A percentile compares a stretch with the other conserved stretches of the same genome.
Evolutionary conservation across 1,140 invertebrate genomes (phyloP).

Genomic region (Zaprionus tsacasi): DNA sequence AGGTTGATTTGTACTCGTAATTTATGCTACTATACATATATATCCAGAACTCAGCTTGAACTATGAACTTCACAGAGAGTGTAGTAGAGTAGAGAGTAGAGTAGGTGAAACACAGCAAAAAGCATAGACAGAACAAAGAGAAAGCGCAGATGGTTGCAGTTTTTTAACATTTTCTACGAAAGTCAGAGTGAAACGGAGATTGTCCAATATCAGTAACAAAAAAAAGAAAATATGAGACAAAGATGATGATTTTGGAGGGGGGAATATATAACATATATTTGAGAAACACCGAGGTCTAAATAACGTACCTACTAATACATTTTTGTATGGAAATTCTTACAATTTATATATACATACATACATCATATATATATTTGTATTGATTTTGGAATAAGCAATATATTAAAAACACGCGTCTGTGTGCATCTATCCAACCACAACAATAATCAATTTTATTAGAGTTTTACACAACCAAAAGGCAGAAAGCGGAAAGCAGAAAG

Average conservation of each 20-base stretch:
- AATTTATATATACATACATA: constrained; percentile 82
- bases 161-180: constrained; percentile 72
- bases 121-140: not conserved
- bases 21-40: constrained; percentile 54
- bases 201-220: constrained; percentile 71
- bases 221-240: not conserved
- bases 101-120: not conserved
- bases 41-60: constrained; percentile 55
- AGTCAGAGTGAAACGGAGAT: constrained; percentile 68
- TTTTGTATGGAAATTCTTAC: constrained; percentile 84
- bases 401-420: constrained; percentile 70
- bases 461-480: constrained; percentile 66
- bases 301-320: constrained; percentile 82
- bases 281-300: constrained; percentile 83
- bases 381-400: constrained; percentile 83
- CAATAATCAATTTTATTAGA: constrained; percentile 83
- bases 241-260: constrained; percentile 12
- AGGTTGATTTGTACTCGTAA: constrained; percentile 76
- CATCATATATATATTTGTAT: constrained; percentile 79
- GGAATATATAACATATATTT: constrained; percentile 61
- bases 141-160: constrained; percentile 18
- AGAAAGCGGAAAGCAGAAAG: not conserved
- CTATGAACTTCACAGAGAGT: constrained; percentile 18
- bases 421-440: constrained; percentile 74
- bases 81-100: constrained; percentile 18